Percentiles rank a stretch among this genome's conserved stretches.
Conservation (phyloP, 2,113 vertebrate species). For the Melospiza melodia region DNA sequence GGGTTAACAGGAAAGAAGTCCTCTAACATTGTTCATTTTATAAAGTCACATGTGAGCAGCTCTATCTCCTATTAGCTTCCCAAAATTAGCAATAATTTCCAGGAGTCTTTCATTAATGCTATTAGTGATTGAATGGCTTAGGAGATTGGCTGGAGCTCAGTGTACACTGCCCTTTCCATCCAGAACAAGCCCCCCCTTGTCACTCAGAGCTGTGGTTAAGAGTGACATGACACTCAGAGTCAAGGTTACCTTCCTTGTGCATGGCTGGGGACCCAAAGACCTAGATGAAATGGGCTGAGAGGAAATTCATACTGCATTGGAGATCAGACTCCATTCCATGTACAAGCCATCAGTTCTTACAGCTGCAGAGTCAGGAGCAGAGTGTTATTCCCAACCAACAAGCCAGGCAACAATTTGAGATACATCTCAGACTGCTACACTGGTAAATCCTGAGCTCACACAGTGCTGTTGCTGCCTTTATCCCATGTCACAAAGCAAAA, state of each 20-base stretch:
- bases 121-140: neutral
- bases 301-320: neutral
- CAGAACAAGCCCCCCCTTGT: neutral
- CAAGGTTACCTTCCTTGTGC: neutral
- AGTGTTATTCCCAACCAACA: neutral
- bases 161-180: neutral
- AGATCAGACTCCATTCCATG: neutral
- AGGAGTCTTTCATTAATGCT: neutral
- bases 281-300: neutral
- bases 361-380: neutral
- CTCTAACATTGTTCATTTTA: neutral
- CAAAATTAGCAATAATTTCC: neutral
- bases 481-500: neutral
- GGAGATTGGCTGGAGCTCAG: neutral
- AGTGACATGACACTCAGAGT: no score
- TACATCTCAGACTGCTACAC: rapidly evolving
- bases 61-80: neutral
- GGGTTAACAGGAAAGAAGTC: neutral
- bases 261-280: neutral
- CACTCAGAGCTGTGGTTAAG: neutral
- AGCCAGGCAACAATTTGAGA: neutral
- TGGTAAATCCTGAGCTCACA: neutral
- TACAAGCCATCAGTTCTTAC: neutral
- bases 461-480: neutral
- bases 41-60: neutral